A percentile compares a stretch with the other conserved stretches of the same genome.
Conservation (phyloP, 2,113 vertebrate species). For the Hyperopisus bebe region DNA sequence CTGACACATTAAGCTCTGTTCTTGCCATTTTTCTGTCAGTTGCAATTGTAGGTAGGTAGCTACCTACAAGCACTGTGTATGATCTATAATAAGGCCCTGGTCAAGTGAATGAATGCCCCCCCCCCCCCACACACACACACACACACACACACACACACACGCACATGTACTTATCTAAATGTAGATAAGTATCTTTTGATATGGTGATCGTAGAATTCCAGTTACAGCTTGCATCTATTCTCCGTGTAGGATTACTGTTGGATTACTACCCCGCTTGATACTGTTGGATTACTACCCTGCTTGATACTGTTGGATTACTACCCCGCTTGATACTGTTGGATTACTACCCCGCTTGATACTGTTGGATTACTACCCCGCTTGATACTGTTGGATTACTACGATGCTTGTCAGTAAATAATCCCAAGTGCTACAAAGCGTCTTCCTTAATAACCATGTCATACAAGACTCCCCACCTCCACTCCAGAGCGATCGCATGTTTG, state of each 20-base stretch:
- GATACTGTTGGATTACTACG: neutral
- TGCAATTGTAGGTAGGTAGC: too few species aligned
- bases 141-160: too few species aligned
- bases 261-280: too few species aligned
- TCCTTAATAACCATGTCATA: neutral
- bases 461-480: neutral
- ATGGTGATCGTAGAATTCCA: neutral
- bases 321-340: too few species aligned
- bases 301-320: too few species aligned
- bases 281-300: too few species aligned
- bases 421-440: neutral
- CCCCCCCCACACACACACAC: too few species aligned
- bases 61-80: too few species aligned
- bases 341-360: too few species aligned
- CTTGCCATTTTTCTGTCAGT: neutral
- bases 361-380: too few species aligned
- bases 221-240: neutral
- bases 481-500: neutral
- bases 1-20: neutral
- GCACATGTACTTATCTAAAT: too few species aligned
- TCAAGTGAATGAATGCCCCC: neutral
- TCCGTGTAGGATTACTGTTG: neutral
- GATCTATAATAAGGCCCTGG: neutral
- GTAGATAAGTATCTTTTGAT: too few species aligned
- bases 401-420: neutral